Conservation (phyloP, 2,888 invertebrate species). For the Eledona agricola region DNA sequence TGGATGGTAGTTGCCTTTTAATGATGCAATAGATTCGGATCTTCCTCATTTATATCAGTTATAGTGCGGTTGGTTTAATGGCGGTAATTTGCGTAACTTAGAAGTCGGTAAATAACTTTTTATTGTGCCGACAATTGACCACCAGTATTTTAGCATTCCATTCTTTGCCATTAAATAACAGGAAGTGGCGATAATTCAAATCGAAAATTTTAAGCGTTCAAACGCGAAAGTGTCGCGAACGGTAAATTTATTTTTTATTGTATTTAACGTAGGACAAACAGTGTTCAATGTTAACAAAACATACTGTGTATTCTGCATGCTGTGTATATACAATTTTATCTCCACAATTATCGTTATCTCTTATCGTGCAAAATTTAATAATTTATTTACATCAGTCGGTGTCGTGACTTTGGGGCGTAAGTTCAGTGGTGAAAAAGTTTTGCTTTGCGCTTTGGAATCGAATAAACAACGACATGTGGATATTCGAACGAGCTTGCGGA, state of each 20-base stretch:
- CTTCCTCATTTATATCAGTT: slow-evolving; percentile 23
- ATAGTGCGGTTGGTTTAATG: slow-evolving; percentile 20
- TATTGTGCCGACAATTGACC: slow-evolving; percentile 11
- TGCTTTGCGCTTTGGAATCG: not conserved
- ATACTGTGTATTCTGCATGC: slow-evolving; percentile 1
- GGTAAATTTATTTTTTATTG: no score
- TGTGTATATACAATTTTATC: slow-evolving; percentile 23
- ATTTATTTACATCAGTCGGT: slow-evolving; percentile 11
- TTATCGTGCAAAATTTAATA: slow-evolving; percentile 20
- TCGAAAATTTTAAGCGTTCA: no score
- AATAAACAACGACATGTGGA: slow-evolving; percentile 20
- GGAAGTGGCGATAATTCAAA: slow-evolving; percentile 1
- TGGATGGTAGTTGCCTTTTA: slow-evolving; percentile 6
- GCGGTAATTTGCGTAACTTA: slow-evolving; percentile 26
- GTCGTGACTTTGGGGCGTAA: not conserved
- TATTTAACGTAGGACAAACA: no score
- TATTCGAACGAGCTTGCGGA: slow-evolving; percentile 20
- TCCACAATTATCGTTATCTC: slow-evolving; percentile 22
- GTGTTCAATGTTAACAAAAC: no score
- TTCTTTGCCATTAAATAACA: not conserved
- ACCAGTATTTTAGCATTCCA: slow-evolving; percentile 2
- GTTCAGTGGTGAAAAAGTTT: slow-evolving; percentile 4
- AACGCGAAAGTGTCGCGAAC: no score
- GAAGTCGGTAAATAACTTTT: slow-evolving; percentile 15
- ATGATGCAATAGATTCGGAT: slow-evolving; percentile 11